Evolutionary conservation across 2,797 vertebrate species (phyloP), one percentile per base, ranked within the genome.

Genomic region (Falco peregrinus): DNA sequence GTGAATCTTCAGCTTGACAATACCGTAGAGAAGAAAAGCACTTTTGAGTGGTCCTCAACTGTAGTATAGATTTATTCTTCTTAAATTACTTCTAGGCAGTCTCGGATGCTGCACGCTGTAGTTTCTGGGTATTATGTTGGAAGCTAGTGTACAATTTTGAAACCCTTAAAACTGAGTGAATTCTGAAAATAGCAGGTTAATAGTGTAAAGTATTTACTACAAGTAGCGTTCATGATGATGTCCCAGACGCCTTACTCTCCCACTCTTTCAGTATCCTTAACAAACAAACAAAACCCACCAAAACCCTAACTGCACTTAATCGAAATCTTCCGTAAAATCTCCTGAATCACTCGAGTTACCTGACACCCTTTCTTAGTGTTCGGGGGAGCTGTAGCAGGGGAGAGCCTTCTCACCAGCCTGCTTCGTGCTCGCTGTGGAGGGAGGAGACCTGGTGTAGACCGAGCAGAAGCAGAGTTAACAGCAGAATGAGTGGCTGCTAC

Each of bases 371-470:
- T 56, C 54, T 64, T 35, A 16, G n/a, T 21, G n/a, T 69, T 39
- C 37, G 41, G 41, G 41, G 41, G 14, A 33, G 33, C 8, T 37
- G n/a, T 14, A 4, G 50, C 2, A 13, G 5, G 33, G 28, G 3
- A 51, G 83, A 87, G 28, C 25, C 64, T 59, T 63, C 22, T 33
- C 70, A 33, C 21, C 39, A 17, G 45, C 2, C 14, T 11, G 41
- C 41, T 74, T 28, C 29, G 1, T 19, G 37, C 25, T 57, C 29
- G 4, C 14, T 5, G 10, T 11, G 29, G 47, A 60, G 29, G 24
- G 16, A 39, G 59, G 24, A 69, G 43, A 5, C 33, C 43, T 1
- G 0, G 13, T 1, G 0, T 6, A n/a, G 18, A 18, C 43, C 28
- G 5, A 13, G 56, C 6, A 3, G 56, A 47, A 13, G 56, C 6